Base-by-base conservation (phyloP, 2,888 invertebrate genomes). In the Ennomos erosarius region DNA sequence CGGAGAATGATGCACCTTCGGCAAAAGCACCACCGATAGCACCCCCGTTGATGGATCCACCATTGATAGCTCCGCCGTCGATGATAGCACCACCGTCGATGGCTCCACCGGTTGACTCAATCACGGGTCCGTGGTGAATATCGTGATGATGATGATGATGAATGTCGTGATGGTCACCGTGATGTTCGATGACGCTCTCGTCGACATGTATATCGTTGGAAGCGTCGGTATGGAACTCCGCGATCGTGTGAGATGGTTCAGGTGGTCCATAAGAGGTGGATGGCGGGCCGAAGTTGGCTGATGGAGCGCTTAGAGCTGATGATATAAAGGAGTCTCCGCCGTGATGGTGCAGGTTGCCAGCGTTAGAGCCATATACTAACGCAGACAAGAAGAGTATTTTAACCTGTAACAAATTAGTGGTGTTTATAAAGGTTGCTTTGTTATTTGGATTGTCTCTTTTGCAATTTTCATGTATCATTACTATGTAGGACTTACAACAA, bases 401-500 rank as follows among this genome's bases (percentile, higher is more conserved):
- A 72, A 86, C 78, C 92, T 92, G 90, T 39, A 90, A 90, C 71
- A 85, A 80, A 65, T 45, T 49, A 37, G 62, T 43, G 9, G 9
- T 12, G 40, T 33, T 47, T 44, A 53, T 12, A 26, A 52, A 57
- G 26, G 6, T 16, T 1, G 16, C 1, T 16, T 16, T 16, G 16
- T 26, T 44, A 26, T 34, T 37, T 45, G 8, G 10, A 26, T 26
- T 26, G 26, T 6, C 5, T 26, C 26, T 26, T 26, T 26, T 26
- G 26, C 6, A 26, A 11, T 16, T 26, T 37, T 47, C 38, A 44
- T 62, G 34, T 50, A 38, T 10, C 37, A 39, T 26, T 40, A 16
- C 33, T 44, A 55, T 60, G 16, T 67, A 56, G 36, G 72, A 92
- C 92, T 92, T 88, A 92, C 92, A 85, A 88, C 76, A 82, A 88